Conservation (phyloP, 1,140 invertebrate species). For the Mactra quadrangularis region DNA sequence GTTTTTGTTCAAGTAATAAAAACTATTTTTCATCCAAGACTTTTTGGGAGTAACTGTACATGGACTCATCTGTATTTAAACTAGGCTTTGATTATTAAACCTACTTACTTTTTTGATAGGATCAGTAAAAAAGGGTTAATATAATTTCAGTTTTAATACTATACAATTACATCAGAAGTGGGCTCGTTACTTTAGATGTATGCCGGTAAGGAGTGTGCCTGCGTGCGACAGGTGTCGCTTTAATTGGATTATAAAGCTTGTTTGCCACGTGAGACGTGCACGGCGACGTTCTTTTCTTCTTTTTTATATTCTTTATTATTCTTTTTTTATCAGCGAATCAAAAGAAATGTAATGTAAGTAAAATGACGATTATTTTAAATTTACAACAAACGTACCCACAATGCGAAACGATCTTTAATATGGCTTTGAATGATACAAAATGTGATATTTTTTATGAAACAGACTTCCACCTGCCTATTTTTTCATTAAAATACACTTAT, state of each 20-base stretch:
- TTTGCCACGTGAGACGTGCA: no score
- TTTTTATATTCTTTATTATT: background rate
- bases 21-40: no score
- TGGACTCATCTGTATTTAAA: no score
- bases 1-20: no score
- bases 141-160: no score
- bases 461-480: constrained; percentile 59
- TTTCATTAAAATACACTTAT: constrained; percentile 35
- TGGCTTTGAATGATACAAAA: constrained; percentile 21
- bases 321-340: constrained; percentile 23
- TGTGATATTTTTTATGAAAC: constrained; percentile 20
- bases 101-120: no score
- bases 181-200: no score
- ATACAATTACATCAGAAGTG: background rate
- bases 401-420: constrained; percentile 21
- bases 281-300: background rate
- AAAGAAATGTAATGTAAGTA: constrained; percentile 34
- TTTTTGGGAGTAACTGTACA: no score
- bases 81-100: no score
- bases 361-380: constrained; percentile 33
- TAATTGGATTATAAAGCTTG: constrained; percentile 10
- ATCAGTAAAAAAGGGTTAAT: no score
- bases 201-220: constrained; percentile 1
- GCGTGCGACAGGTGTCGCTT: constrained; percentile 9
- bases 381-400: constrained; percentile 14